These are phyloP conservation scores for Acipenser ruthenus DNA, from an alignment of 2,797 vertebrate genomes.

Conservation along the genomic window DNA sequence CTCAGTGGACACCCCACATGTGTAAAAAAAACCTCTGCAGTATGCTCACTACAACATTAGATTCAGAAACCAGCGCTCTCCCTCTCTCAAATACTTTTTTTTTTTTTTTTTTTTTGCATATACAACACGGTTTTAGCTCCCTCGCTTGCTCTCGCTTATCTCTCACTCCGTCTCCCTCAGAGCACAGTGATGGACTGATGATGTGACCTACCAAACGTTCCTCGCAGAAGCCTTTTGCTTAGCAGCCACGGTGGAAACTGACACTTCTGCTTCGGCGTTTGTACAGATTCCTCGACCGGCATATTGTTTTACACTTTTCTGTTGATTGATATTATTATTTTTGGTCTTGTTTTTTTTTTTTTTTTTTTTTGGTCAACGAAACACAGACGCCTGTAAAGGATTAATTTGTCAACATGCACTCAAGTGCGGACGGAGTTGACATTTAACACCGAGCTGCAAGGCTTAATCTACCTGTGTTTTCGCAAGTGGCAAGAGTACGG, in stretches of 20 bases:
- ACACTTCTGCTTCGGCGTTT: neutral
- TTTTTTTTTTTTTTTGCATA: conserved; percentile 20
- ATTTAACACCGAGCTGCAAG: neutral
- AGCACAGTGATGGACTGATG: neutral
- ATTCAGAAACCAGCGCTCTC: conserved; percentile 11
- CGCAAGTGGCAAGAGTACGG: neutral
- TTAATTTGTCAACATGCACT: no score
- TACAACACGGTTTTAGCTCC: conserved; percentile 36
- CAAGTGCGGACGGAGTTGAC: neutral
- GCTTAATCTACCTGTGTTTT: conserved; percentile 1
- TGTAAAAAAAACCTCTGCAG: conserved; percentile 35
- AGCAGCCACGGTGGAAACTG: neutral
- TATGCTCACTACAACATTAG: conserved; percentile 29
- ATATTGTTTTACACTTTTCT: neutral
- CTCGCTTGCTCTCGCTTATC: conserved; percentile 28
- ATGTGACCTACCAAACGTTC: neutral
- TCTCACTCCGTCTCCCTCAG: conserved; percentile 24
- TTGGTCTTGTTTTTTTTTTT: no score
- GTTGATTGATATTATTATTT: no score
- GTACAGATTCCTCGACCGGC: no score
- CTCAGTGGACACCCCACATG: neutral
- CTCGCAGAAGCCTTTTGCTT: neutral
- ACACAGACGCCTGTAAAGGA: no score
- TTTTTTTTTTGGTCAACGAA: neutral
- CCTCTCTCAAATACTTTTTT: conserved; percentile 10